Conservation (phyloP, 2,888 invertebrate species). For the Agrochola litura region DNA sequence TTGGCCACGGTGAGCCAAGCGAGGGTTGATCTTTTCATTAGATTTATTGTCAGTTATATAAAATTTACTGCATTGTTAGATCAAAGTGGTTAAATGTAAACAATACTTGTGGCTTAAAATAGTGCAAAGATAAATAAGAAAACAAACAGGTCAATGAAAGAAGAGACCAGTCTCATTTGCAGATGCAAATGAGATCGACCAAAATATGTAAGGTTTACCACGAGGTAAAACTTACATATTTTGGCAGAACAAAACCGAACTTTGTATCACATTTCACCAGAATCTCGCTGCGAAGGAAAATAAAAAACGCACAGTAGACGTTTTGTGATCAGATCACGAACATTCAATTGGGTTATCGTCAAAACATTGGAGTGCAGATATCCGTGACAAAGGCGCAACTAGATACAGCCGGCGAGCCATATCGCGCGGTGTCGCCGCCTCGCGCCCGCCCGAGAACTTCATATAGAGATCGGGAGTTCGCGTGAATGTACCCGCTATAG, state of each 20-base stretch:
- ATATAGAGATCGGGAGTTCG: slow-evolving; percentile 58
- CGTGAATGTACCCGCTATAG: slow-evolving; percentile 51
- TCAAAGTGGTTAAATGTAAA: not conserved
- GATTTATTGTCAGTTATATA: not conserved
- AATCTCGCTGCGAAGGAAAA: slow-evolving; percentile 53
- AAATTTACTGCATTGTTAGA: not conserved
- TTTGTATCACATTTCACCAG: slow-evolving; percentile 44
- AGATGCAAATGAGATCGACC: not conserved
- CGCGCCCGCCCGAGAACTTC: slow-evolving; percentile 52
- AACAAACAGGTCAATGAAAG: slow-evolving; percentile 4
- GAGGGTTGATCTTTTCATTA: not conserved
- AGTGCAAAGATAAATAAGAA: slow-evolving; percentile 1
- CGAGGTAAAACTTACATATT: slow-evolving; percentile 18
- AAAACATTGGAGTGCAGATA: slow-evolving; percentile 70
- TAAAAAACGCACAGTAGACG: slow-evolving; percentile 53
- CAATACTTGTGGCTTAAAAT: not conserved
- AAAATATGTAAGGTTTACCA: not conserved
- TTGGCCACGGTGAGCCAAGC: not conserved
- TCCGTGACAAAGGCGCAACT: slow-evolving; percentile 68
- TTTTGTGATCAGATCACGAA: slow-evolving; percentile 64
- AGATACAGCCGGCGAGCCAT: slow-evolving; percentile 52
- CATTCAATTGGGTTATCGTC: slow-evolving; percentile 71
- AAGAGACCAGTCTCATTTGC: no score
- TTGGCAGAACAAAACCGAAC: slow-evolving; percentile 25
- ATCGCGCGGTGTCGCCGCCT: slow-evolving; percentile 50